These are phyloP conservation scores for Alauda arvensis DNA, from an alignment of 2,797 vertebrate genomes.

Conservation along the genomic window DNA sequence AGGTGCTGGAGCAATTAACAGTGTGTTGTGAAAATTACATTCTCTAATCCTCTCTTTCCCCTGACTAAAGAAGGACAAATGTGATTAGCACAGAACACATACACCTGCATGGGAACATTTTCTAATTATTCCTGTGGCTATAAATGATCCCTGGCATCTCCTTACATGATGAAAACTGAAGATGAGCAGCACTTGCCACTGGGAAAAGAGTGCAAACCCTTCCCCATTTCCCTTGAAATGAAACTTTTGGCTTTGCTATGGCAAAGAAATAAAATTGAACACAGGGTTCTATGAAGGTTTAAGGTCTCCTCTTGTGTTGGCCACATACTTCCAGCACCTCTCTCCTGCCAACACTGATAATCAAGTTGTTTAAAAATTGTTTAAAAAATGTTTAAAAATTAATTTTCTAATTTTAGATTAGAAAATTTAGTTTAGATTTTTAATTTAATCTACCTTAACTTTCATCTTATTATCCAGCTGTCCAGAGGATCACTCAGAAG, in stretches of 20 bases:
- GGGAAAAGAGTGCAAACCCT: background rate
- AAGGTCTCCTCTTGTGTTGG: background rate
- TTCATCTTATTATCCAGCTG: background rate
- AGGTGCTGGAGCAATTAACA: background rate
- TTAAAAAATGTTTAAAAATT: background rate
- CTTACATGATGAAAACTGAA: background rate
- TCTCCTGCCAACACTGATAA: background rate
- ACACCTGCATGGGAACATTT: background rate
- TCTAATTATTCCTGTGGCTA: conserved; percentile 9
- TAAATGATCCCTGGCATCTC: conserved; percentile 7
- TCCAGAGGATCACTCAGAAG: background rate
- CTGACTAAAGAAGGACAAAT: background rate
- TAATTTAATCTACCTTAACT: background rate
- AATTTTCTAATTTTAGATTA: background rate
- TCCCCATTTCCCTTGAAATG: background rate
- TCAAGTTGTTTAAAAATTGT: background rate
- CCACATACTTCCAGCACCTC: background rate
- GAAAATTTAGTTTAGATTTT: too few relatives aligned
- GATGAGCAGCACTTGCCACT: background rate
- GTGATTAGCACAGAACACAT: background rate
- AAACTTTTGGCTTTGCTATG: background rate
- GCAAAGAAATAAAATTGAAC: conserved; percentile 7
- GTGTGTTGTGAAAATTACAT: background rate
- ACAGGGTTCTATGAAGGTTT: background rate
- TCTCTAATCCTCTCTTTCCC: background rate